A percentile compares a stretch with the other conserved stretches of the same genome.
These are phyloP conservation scores for Eira barbara DNA, from an alignment of 2,113 vertebrate species.

Conservation along the genomic window DNA sequence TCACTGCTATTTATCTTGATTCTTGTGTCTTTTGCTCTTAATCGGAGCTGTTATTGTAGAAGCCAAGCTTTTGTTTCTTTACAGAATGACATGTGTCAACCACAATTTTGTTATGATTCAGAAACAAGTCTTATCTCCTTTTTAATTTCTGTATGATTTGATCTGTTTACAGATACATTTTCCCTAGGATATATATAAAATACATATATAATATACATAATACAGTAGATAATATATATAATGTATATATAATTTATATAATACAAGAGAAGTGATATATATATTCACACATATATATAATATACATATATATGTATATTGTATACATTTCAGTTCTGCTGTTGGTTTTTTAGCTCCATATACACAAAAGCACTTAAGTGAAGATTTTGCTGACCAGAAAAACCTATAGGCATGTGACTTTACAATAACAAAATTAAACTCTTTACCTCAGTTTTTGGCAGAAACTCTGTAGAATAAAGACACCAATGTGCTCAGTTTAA, in stretches of 20 bases:
- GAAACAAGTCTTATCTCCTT: not conserved
- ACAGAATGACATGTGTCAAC: not conserved
- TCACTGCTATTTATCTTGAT: slow-evolving; percentile 31
- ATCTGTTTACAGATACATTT: not conserved
- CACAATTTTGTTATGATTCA: not conserved
- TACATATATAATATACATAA: not conserved
- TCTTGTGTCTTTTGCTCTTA: not conserved
- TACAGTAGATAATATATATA: not conserved
- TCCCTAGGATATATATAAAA: not conserved
- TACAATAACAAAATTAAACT: not conserved
- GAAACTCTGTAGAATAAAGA: not conserved
- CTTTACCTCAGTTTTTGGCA: not conserved
- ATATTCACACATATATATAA: not conserved
- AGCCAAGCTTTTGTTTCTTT: not conserved
- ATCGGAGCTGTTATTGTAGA: not conserved
- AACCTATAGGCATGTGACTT: accelerated
- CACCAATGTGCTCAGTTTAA: not conserved
- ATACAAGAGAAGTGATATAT: too few relatives aligned
- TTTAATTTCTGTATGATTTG: not conserved
- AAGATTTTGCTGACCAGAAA: not conserved
- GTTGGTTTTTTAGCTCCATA: not conserved
- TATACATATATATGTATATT: not conserved
- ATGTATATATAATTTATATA: too few relatives aligned
- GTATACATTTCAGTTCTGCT: not conserved
- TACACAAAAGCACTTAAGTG: not conserved